These are phyloP conservation scores for Euwallacea similis DNA, from an alignment of 1,140 invertebrate species.

Conservation along the genomic window DNA sequence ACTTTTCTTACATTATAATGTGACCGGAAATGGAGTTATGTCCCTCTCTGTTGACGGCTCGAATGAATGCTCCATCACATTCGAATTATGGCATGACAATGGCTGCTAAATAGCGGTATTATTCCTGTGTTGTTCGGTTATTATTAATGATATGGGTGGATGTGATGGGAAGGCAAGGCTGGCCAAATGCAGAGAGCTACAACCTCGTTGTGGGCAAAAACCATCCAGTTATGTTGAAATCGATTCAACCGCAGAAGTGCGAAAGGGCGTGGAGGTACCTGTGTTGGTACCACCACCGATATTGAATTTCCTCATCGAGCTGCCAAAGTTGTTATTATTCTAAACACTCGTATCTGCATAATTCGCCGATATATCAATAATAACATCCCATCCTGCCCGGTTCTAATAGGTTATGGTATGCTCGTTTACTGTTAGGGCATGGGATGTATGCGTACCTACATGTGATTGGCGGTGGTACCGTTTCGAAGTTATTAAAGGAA, in stretches of 20 bases:
- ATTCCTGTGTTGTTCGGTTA: constrained; percentile 3
- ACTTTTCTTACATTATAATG: constrained; percentile 26
- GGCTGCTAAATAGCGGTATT: constrained; percentile 27
- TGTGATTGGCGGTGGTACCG: too few species aligned
- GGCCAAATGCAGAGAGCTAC: too few species aligned
- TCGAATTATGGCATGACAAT: constrained; percentile 27
- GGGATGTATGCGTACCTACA: too few species aligned
- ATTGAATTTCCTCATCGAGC: constrained; percentile 11
- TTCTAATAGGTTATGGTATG: constrained; percentile 10
- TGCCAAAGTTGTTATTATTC: constrained; percentile 13
- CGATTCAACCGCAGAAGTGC: too few species aligned
- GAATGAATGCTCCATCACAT: constrained; percentile 35
- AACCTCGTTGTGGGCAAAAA: too few species aligned
- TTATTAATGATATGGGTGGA: not conserved
- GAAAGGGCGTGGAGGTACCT: too few species aligned
- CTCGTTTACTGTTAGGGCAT: constrained; percentile 6
- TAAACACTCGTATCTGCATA: constrained; percentile 15
- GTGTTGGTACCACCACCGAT: not conserved
- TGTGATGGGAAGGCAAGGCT: too few species aligned
- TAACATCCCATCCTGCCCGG: constrained; percentile 11
- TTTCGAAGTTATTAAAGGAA: too few species aligned
- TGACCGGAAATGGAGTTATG: constrained; percentile 32
- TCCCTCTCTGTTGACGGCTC: constrained; percentile 21
- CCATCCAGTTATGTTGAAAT: too few species aligned
- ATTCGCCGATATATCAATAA: constrained; percentile 21